Evolutionary conservation across 2,888 invertebrate genomes (phyloP).

Genomic region (Gymnocheta viridis): DNA sequence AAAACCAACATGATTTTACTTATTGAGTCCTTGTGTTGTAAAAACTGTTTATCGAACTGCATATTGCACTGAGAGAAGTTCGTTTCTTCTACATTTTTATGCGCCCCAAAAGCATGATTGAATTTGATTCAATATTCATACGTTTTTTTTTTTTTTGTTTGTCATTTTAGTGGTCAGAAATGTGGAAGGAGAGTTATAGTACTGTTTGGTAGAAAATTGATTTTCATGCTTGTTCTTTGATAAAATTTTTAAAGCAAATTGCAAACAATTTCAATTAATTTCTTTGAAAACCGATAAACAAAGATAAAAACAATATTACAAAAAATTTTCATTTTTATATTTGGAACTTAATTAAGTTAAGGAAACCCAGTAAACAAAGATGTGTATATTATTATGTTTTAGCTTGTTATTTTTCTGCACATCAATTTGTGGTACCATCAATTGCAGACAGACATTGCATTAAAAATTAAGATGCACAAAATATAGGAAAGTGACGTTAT

Average conservation of each 20-base stretch:
- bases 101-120: neutral
- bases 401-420: too few relatives aligned
- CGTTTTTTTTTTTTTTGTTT: neutral
- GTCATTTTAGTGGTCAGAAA: neutral
- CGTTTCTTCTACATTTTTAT: neutral
- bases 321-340: neutral
- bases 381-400: too few relatives aligned
- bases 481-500: too few relatives aligned
- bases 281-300: neutral
- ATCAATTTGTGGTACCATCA: too few relatives aligned
- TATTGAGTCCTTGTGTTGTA: conserved; percentile 15
- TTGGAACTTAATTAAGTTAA: neutral
- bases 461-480: too few relatives aligned
- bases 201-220: neutral
- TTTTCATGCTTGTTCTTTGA: neutral
- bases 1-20: neutral
- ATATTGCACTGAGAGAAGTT: neutral
- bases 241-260: neutral
- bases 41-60: neutral
- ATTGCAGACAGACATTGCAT: too few relatives aligned
- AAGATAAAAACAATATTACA: neutral
- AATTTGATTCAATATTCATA: neutral
- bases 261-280: neutral
- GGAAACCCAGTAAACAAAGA: neutral
- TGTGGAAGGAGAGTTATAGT: neutral